phyloP scores from a whole-genome alignment of 1,140 invertebrate genomes.

The Neodiprion virginianus region DNA sequence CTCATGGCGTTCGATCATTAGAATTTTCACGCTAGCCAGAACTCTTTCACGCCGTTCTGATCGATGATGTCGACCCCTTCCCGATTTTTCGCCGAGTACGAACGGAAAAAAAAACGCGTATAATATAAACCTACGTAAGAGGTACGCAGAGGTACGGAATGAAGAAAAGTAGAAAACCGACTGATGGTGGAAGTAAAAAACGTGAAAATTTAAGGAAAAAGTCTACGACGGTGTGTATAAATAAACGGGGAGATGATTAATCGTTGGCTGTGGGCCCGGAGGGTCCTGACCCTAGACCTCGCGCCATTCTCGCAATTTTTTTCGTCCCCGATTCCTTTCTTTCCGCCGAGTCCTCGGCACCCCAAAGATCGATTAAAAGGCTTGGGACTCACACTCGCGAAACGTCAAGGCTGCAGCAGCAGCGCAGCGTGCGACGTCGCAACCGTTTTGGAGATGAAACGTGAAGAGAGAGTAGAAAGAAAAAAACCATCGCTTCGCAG shows the following conservation, averaged over 20 bases:
- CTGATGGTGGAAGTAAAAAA: slow-evolving; percentile 30
- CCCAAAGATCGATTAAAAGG: slow-evolving; percentile 3
- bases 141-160: not conserved
- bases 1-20: slow-evolving; percentile 59
- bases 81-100: slow-evolving; percentile 21
- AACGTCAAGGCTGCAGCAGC: not conserved
- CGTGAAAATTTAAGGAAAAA: slow-evolving; percentile 22
- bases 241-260: slow-evolving; percentile 57
- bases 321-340: slow-evolving; percentile 31
- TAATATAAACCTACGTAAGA: slow-evolving; percentile 22
- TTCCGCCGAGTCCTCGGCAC: slow-evolving; percentile 14
- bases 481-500: no score
- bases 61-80: slow-evolving; percentile 54
- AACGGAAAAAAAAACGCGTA: slow-evolving; percentile 14
- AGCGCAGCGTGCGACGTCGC: not conserved
- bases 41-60: slow-evolving; percentile 56
- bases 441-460: no score
- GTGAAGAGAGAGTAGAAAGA: not conserved
- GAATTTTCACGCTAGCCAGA: slow-evolving; percentile 55
- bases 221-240: slow-evolving; percentile 36
- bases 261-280: slow-evolving; percentile 44
- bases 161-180: slow-evolving; percentile 16
- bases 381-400: no score
- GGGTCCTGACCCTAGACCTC: slow-evolving; percentile 28
- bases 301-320: slow-evolving; percentile 34